Evolutionary conservation across 2,888 invertebrate genomes (phyloP), one percentile per base, ranked within the genome.

Genomic region (Napeogenes inachia): DNA sequence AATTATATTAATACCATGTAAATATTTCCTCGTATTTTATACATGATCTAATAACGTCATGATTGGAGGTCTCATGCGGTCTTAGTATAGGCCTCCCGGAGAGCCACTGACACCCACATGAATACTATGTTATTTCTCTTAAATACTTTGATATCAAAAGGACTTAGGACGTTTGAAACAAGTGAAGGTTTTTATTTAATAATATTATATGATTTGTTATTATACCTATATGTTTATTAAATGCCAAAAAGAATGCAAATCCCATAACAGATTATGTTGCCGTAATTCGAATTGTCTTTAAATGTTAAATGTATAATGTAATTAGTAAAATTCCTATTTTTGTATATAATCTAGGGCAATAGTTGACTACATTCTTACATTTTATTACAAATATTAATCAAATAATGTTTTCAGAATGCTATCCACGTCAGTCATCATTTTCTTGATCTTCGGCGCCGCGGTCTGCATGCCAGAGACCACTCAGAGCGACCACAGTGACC

Each of bases 351-450:
- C 21, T 21, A 1, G 1, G 21, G 21, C 21, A 21, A 21, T 21
- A 1, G 1, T 21, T 21, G 21, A 21, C 21, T 21, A 21, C 21
- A 21, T 21, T 21, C 21, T 21, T 3, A 42, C 1, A 42, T 8
- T 30, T 50, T 30, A n/a, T 13, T 32, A 59, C n/a, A 38, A 38
- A 47, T 38, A 13, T 47, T 30, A 53, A 35, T 13, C 3, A 13
- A 4, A 50, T n/a, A 42, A 32, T 79, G 76, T 71, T 86, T 82
- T 0, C 84, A 91, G 91, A 75, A 90, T 89, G 89, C 68, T 87
- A 71, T 81, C 74, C 79, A 70, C 78, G 56, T 77, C 79, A 3
- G 69, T 88, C 2, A 72, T 89, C 8, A 81, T 78, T 64, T 75
- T 85, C 65, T 73, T 89, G 42, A 71, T 85, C 66, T 62, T 87